Base-by-base conservation (phyloP, 2,113 vertebrate genomes). In the Callipepla squamata region DNA sequence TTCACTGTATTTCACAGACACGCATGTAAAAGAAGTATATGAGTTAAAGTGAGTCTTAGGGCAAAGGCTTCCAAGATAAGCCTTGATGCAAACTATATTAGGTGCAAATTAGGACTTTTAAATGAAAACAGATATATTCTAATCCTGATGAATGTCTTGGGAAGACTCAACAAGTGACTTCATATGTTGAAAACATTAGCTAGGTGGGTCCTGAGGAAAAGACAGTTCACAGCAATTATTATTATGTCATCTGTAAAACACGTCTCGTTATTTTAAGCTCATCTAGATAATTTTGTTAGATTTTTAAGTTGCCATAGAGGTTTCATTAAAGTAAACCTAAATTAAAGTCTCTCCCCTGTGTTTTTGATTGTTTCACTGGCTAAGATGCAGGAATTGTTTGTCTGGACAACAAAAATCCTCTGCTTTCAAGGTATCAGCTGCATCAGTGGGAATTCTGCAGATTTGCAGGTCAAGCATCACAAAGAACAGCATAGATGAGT, bases 401-500 rank as follows among this genome's bases (percentile, higher is more conserved):
- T 25, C 57, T 28, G 26, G 44, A 36, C 44, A 87, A 5, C 32
- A 45, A 53, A 92, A 73, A 8, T 4, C 45, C 55, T 69, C 17
- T 44, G 28, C 45, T 53, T 50, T 42, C n/a, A 45, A 85, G 9
- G 59, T 30, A 3, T 32, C 63, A 47, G 5, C 32, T 62, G 61
- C 42, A 50, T 13, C 23, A 23, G 2, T 13, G 28, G 30, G 28
- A 86, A 3, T 20, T 36, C 45, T 47, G 28, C 34, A 26, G 8
- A 20, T 80, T 30, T n/a, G 12, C 22, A 15, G 32, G 32, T 45
- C n/a, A 44, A 58, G n/a, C 16, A 53, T 53, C 88, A 47, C 18
- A 80, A 53, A 40, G 50, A 5, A 8, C 0, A 1, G 19, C 2
- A 28, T 1, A 32, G 9, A 11, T 7, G 45, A 75, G 6, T 0